These are phyloP conservation scores for Epinephelus cyanopodus DNA, from an alignment of 2,113 vertebrate species.

Conservation along the genomic window DNA sequence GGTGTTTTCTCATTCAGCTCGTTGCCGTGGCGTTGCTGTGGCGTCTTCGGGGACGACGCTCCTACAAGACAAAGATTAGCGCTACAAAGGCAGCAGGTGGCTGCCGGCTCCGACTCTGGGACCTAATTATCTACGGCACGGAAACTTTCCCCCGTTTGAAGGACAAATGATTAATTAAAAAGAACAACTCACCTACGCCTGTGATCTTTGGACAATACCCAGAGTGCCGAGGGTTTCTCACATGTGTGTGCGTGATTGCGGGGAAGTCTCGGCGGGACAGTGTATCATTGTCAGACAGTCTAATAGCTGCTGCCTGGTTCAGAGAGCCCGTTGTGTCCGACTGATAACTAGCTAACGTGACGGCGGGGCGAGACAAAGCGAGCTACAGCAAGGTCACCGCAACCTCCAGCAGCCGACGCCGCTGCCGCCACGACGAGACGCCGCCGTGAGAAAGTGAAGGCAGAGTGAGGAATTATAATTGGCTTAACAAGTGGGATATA, in stretches of 20 bases:
- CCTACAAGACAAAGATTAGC: constrained; percentile 86
- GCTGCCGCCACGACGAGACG: not conserved
- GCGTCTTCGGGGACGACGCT: constrained; percentile 77
- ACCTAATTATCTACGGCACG: constrained; percentile 83
- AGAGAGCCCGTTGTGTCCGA: constrained; percentile 51
- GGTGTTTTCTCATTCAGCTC: constrained; percentile 82
- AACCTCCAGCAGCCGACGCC: constrained; percentile 41
- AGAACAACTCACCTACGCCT: constrained; percentile 82
- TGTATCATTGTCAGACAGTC: constrained; percentile 69
- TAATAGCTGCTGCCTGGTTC: constrained; percentile 62
- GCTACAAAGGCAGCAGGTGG: constrained; percentile 82
- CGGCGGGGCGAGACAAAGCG: constrained; percentile 44
- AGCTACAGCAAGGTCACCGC: constrained; percentile 56
- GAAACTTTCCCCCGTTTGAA: constrained; percentile 83
- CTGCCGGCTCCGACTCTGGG: constrained; percentile 75
- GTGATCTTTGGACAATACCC: constrained; percentile 81
- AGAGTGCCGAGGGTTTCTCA: constrained; percentile 48
- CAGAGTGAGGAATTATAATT: constrained; percentile 8
- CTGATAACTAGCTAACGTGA: constrained; percentile 70
- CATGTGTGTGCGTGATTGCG: constrained; percentile 2
- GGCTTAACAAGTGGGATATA: constrained; percentile 22
- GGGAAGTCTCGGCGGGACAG: constrained; percentile 62
- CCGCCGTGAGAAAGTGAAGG: not conserved
- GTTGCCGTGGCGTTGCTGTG: constrained; percentile 32
- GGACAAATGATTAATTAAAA: constrained; percentile 87